Percentiles rank a stretch among this genome's conserved stretches.
Conservation (phyloP, 1,140 invertebrate species). For the Microplitis mediator region DNA sequence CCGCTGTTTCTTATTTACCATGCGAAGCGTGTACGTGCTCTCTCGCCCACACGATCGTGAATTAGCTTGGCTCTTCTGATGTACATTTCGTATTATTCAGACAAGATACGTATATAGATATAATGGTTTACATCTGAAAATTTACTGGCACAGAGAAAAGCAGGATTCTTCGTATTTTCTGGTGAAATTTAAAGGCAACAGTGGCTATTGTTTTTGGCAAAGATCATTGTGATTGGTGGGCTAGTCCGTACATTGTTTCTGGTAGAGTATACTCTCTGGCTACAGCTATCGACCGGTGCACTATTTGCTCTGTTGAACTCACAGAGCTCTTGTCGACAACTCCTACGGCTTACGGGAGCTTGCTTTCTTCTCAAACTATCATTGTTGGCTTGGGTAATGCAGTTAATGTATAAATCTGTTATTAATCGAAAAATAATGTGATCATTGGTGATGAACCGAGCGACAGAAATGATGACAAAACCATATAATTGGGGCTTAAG, state of each 20-base stretch:
- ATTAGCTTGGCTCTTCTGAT: background rate
- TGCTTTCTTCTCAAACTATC: background rate
- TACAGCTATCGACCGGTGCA: constrained; percentile 30
- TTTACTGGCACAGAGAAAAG: background rate
- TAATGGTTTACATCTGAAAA: too few species aligned
- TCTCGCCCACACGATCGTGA: constrained; percentile 18
- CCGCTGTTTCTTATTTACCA: constrained; percentile 4
- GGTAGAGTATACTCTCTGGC: background rate
- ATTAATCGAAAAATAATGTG: background rate
- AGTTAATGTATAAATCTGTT: too few species aligned
- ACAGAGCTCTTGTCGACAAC: constrained; percentile 41
- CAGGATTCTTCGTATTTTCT: constrained; percentile 43
- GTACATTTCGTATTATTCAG: background rate
- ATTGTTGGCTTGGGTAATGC: too few species aligned
- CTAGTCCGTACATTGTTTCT: constrained; percentile 43
- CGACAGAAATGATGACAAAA: constrained; percentile 2
- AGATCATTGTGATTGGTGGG: constrained; percentile 54
- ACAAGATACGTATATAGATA: background rate
- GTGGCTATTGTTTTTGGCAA: constrained; percentile 51
- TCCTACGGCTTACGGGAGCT: constrained; percentile 25
- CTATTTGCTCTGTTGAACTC: constrained; percentile 52
- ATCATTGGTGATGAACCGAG: background rate
- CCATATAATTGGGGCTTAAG: constrained; percentile 45
- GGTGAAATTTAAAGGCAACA: constrained; percentile 45
- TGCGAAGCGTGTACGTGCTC: constrained; percentile 11